These are phyloP conservation scores for Nothobranchius kuhntae DNA, from an alignment of 2,113 vertebrate genomes.

Conservation along the genomic window DNA sequence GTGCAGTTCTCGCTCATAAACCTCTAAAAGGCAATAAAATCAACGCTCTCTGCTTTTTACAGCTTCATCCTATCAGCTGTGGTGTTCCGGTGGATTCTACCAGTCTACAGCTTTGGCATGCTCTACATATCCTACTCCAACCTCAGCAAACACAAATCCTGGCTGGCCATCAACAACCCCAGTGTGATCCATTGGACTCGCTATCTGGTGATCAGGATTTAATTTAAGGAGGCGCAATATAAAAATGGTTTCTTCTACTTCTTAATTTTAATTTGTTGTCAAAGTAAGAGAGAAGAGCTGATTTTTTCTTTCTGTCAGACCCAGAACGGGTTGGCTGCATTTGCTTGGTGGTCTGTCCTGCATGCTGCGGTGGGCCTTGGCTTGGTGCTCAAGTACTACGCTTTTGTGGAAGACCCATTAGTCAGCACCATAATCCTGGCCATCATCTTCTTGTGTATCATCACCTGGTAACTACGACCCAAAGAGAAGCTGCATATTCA, in stretches of 20 bases:
- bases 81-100: conserved; percentile 32
- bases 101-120: conserved; percentile 57
- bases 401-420: conserved; percentile 40
- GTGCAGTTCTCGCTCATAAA: neutral
- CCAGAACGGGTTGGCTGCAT: conserved; percentile 71
- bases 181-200: conserved; percentile 50
- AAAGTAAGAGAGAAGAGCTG: too few species aligned
- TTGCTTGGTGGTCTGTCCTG: conserved; percentile 66
- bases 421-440: conserved; percentile 61
- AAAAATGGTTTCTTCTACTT: too few species aligned
- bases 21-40: neutral
- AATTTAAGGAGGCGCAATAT: neutral
- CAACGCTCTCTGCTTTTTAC: conserved; percentile 7
- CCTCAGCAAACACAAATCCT: conserved; percentile 46
- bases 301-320: conserved; percentile 41
- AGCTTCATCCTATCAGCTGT: conserved; percentile 48
- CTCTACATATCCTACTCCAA: conserved; percentile 67
- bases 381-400: conserved; percentile 50
- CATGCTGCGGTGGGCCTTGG: conserved; percentile 56
- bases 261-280: too few species aligned
- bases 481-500: neutral
- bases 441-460: conserved; percentile 24
- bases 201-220: conserved; percentile 65
- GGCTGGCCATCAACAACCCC: conserved; percentile 58
- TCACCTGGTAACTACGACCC: conserved; percentile 52